A percentile compares a stretch with the other conserved stretches of the same genome.
phyloP scores from a whole-genome alignment of 2,113 vertebrate species.

The Fregata magnificens region DNA sequence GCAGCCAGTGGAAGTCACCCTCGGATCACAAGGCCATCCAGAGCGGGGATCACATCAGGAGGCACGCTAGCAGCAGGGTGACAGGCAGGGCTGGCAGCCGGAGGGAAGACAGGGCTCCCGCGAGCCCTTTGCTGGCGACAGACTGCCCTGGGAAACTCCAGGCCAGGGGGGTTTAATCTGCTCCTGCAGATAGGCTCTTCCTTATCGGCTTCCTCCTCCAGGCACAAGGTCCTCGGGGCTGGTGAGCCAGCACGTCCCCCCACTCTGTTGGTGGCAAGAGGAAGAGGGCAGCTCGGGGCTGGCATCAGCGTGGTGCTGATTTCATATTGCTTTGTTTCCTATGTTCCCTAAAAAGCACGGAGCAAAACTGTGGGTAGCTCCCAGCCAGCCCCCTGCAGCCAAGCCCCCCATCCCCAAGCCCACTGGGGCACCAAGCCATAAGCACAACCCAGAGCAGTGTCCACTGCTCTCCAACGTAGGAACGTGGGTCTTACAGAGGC shows the following conservation, averaged over 20 bases:
- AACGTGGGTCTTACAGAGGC: not conserved
- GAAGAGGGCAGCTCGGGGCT: not conserved
- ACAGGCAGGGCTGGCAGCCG: not conserved
- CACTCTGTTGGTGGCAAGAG: not conserved
- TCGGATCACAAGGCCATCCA: not conserved
- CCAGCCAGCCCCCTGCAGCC: not conserved
- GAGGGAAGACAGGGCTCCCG: not conserved
- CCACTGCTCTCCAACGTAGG: accelerated
- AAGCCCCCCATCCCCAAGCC: not conserved
- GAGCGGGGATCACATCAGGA: not conserved
- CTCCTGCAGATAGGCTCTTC: not conserved
- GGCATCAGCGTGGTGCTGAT: accelerated
- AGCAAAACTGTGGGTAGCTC: not conserved
- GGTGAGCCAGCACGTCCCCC: not conserved
- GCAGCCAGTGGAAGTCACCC: not conserved
- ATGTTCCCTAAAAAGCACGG: not conserved
- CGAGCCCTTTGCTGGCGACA: not conserved
- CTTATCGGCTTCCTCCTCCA: not conserved
- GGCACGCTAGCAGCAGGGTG: not conserved
- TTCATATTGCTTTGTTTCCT: not conserved
- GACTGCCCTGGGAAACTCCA: not conserved
- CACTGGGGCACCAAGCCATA: not conserved
- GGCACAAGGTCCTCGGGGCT: not conserved
- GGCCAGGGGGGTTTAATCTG: not conserved
- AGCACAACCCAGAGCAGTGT: not conserved